Evolutionary conservation across 2,797 vertebrate species (phyloP), one percentile per base, ranked within the genome.

Genomic region (Remorina albescens): DNA sequence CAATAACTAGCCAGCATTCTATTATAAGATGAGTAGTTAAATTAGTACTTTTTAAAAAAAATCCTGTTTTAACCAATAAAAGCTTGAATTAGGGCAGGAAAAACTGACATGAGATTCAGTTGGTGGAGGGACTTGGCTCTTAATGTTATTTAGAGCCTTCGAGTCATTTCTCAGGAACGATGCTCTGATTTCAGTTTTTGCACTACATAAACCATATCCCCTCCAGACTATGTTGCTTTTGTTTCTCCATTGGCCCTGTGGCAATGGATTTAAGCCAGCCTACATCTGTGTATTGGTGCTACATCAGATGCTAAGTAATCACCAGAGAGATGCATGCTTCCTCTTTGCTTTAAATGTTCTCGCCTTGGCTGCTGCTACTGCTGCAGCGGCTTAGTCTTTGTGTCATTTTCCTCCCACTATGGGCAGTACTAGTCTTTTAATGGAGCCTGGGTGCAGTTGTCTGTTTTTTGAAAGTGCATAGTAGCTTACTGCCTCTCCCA

Each of bases 211-310:
- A 74, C 55, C 46, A 1, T 18, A 63, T 82, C 67, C 81, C 86
- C 82, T 87, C 53, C 82, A 79, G 82, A 86, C 84, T 78, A 4
- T 72, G 75, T 82, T 83, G 68, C 82, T 88, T 91, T 84, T 86
- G 86, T 89, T 86, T 84, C 76, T 78, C 72, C 65, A 67, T 59
- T 34, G 69, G 83, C 84, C 85, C 86, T 55, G 69, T 87, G 85
- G 90, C 86, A 36, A 65, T 92, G 83, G 86, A 82, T 90, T 90
- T 89, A 90, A 89, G 80, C 81, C 88, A 84, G 80, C 85, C 81
- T 84, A 81, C 84, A 88, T 91, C 80, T 83, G 88, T 80, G 81
- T 62, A 56, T 78, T 84, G 76, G 78, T 88, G 76, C 85, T 84
- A 79, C 81, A 82, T 85, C 80, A 76, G 78, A 88, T 90, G 77